Conservation (phyloP, 2,888 invertebrate genomes). For the Pristionchus exspectatus region DNA sequence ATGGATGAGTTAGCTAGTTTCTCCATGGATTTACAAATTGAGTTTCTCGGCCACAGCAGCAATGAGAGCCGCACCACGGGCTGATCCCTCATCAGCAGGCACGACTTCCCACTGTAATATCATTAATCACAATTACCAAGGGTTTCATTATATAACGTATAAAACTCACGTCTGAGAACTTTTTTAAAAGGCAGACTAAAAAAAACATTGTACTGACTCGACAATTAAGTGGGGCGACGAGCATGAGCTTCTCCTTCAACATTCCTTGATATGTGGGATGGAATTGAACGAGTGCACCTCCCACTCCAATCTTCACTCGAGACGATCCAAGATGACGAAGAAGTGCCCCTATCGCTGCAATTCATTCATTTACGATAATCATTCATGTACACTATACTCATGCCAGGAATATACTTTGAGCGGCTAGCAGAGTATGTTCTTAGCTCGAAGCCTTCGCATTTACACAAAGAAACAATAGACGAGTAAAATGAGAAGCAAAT, state of each 20-base stretch:
- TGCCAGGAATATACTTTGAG: no score
- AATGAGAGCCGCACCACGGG: slow-evolving; percentile 77
- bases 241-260: slow-evolving; percentile 72
- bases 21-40: slow-evolving; percentile 55
- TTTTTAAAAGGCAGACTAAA: neutral
- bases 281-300: slow-evolving; percentile 79
- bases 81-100: slow-evolving; percentile 78
- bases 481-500: no score
- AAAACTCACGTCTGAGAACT: neutral
- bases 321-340: slow-evolving; percentile 70
- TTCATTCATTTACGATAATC: neutral
- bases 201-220: slow-evolving; percentile 11
- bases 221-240: slow-evolving; percentile 73
- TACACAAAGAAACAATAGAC: neutral
- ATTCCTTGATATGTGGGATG: slow-evolving; percentile 78
- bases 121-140: neutral
- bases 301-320: slow-evolving; percentile 75
- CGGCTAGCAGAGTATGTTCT: no score
- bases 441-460: neutral
- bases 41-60: slow-evolving; percentile 78
- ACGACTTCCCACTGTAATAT: slow-evolving; percentile 78
- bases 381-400: no score
- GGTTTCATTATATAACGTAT: neutral
- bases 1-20: neutral
- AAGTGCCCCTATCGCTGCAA: slow-evolving; percentile 77